Evolutionary conservation across 2,113 vertebrate species (phyloP), one percentile per base, ranked within the genome.

Genomic region (Percina caprodes): DNA sequence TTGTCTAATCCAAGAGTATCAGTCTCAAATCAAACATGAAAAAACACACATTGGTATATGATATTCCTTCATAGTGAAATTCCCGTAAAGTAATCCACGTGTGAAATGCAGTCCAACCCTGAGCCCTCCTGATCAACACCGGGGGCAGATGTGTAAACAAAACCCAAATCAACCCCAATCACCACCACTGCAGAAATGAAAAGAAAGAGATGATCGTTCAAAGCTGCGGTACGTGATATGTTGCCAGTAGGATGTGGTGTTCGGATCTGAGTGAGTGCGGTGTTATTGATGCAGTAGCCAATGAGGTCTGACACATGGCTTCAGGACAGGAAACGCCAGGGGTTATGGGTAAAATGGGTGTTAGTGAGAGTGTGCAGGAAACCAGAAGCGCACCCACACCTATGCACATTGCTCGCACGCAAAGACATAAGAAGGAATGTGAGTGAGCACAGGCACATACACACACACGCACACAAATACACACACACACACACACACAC

Each of bases 311-410:
- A 93, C 91, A 91, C 79, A 85, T 90, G 90, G 89, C 91, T 93
- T 77, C 89, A 83, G 91, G 89, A 94, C 91, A 93, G 92, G 92
- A 94, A 93, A 85, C 74, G 90, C 93, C 92, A 89, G 89, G 84
- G 90, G 93, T 93, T 92, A 90, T 88, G 87, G 92, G 91, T 92
- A 92, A 92, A 93, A 91, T 80, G 84, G 88, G 92, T 87, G 90
- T 92, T 91, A 92, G 86, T 26, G 52, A 72, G 87, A 73, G 80
- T 75, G 84, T 80, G 86, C 74, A 70, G 75, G 61, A 87, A 91
- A 89, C 74, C 84, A 86, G 82, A 85, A 83, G 73, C 39, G 26
- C 74, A 74, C 66, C 61, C 86, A 82, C 88, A 86, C 83, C 77
- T 85, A 66, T 80, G 86, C 82, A 62, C 74, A 59, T 46, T 24